Conservation (phyloP, 2,888 invertebrate genomes). For the Mesorhabditis belari region DNA sequence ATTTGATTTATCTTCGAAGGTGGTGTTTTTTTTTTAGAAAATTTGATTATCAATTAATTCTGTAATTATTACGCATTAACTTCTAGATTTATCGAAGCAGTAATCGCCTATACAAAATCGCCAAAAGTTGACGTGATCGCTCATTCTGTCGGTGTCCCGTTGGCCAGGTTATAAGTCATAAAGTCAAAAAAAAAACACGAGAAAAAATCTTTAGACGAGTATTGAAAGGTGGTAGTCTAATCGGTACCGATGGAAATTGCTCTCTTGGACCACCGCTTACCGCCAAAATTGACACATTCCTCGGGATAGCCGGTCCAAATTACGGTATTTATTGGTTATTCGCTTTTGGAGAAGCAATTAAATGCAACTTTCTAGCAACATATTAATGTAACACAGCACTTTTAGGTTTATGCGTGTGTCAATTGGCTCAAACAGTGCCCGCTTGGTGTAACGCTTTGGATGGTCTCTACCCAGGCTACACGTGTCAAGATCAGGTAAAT, state of each 20-base stretch:
- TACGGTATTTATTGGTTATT: slow-evolving; percentile 23
- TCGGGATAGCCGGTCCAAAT: slow-evolving; percentile 50
- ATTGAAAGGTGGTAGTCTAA: slow-evolving; percentile 46
- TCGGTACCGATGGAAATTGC: slow-evolving; percentile 51
- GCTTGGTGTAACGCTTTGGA: slow-evolving; percentile 52
- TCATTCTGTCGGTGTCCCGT: slow-evolving; percentile 47
- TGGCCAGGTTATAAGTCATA: slow-evolving; percentile 20
- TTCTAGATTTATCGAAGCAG: slow-evolving; percentile 43
- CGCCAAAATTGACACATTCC: slow-evolving; percentile 45
- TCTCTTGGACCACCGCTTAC: slow-evolving; percentile 45
- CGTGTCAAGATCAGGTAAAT: slow-evolving; percentile 41
- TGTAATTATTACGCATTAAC: not conserved
- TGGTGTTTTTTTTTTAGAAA: slow-evolving; percentile 1
- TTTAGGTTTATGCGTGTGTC: slow-evolving; percentile 45
- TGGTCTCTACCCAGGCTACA: slow-evolving; percentile 45
- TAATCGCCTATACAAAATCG: slow-evolving; percentile 46
- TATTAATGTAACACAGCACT: not conserved
- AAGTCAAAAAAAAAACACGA: not conserved
- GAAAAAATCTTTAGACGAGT: slow-evolving; percentile 32
- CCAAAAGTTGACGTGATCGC: slow-evolving; percentile 49
- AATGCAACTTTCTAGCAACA: not conserved
- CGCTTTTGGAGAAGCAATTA: not conserved
- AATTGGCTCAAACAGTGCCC: slow-evolving; percentile 50
- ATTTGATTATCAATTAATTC: not conserved
- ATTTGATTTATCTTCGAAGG: slow-evolving; percentile 39